Conservation (phyloP, 2,113 vertebrate species). For the Glaucidium brasilianum region DNA sequence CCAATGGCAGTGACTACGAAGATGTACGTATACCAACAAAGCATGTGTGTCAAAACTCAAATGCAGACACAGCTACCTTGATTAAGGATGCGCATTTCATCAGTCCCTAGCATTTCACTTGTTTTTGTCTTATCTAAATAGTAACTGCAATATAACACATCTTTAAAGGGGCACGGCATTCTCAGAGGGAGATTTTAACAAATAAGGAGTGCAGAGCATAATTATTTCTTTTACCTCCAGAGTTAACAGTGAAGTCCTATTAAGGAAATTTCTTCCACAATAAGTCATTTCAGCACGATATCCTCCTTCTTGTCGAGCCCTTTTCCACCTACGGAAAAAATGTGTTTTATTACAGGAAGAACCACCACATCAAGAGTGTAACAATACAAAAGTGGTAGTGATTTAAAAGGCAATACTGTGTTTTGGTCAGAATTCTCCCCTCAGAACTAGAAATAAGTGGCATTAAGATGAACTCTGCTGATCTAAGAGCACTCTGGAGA, state of each 20-base stretch:
- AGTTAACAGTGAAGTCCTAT: constrained; percentile 88
- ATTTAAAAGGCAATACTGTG: background rate
- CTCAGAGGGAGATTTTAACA: background rate
- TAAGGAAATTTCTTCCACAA: constrained; percentile 91
- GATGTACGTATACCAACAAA: background rate
- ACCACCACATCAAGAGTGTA: background rate
- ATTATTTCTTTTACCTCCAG: constrained; percentile 79
- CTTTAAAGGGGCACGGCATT: background rate
- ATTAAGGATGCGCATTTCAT: background rate
- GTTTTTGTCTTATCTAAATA: background rate
- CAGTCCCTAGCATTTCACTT: background rate
- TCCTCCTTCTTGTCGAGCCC: constrained; percentile 80
- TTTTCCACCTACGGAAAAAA: constrained; percentile 84
- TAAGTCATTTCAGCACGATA: constrained; percentile 83
- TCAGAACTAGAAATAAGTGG: background rate
- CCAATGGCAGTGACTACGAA: background rate
- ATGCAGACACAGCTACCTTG: background rate
- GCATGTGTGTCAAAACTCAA: background rate
- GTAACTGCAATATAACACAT: background rate
- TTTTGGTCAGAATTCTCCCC: background rate
- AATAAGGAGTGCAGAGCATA: background rate
- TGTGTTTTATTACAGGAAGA: background rate
- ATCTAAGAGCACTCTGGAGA: background rate
- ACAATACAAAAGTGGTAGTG: background rate
- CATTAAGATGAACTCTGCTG: background rate